Evolutionary conservation across 2,113 vertebrate species (phyloP), one percentile per base, ranked within the genome.

Genomic region (Hemicordylus capensis): DNA sequence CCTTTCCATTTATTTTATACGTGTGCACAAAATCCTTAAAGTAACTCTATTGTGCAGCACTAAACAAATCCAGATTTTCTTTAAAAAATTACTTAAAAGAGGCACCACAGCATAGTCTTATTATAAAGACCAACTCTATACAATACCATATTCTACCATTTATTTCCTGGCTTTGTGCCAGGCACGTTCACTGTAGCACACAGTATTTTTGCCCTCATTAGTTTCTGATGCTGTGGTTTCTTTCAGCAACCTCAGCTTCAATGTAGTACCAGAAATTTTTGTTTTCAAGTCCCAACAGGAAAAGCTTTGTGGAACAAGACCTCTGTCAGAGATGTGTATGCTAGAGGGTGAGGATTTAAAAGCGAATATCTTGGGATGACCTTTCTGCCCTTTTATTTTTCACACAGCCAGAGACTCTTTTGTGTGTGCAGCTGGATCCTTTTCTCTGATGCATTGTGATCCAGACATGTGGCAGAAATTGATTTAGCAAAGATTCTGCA

Each of bases 381-480:
- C 0, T 4, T 0, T 9, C 4, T 70, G 26, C 54, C 0, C 5
- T 3, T 63, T 0, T 64, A 8, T 0, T 0, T 2, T n/a, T 3
- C 20, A 22, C 26, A 26, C 34, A 22, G 64, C 24, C 34, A 5
- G 34, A 77, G 22, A 58, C n/a, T 51, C 46, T 77, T 66, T 76
- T 54, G 20, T 64, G 69, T 9, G 26, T 81, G 34, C 37, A 70
- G 26, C 66, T 58, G 26, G 26, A 15, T 58, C 24, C 51, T 58
- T n/a, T n/a, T 66, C 22, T 20, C 37, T 39, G 24, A 69, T 67
- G 22, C 37, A 4, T 81, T 69, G 10, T 48, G 56, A 17, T 44
- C 28, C 17, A 80, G 46, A 31, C 5, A 7, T 54, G 24, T n/a
- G 44, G 3, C 19, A 63, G n/a, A 22, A 77, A 26, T 6, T 34